Conservation (phyloP, 1,140 invertebrate genomes). For the Pachyrhynchus sulphureomaculatus region DNA sequence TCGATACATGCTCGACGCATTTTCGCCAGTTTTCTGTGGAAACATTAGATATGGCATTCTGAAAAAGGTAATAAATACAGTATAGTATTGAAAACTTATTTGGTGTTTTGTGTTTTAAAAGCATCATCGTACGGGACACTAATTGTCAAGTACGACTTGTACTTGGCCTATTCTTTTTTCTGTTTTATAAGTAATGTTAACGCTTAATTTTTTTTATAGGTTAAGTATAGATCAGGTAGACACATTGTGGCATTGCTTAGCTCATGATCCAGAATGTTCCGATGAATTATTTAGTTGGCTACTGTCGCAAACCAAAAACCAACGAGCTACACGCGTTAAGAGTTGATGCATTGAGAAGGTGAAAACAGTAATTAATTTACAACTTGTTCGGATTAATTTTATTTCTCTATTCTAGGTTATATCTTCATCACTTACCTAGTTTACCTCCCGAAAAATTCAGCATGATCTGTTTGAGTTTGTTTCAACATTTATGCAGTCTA, state of each 20-base stretch:
- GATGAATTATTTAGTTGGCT: conserved; percentile 94
- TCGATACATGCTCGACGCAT: too few relatives aligned
- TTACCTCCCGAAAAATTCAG: conserved; percentile 84
- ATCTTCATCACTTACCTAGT: conserved; percentile 85
- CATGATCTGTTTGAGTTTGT: conserved; percentile 86
- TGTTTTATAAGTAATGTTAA: too few relatives aligned
- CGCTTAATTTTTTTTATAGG: conserved; percentile 59
- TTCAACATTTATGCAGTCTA: conserved; percentile 87
- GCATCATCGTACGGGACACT: too few relatives aligned
- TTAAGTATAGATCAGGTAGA: conserved; percentile 88
- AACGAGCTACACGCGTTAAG: conserved; percentile 89
- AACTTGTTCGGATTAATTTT: too few relatives aligned
- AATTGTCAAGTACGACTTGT: too few relatives aligned
- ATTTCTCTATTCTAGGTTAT: conserved; percentile 56
- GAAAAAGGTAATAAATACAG: too few relatives aligned
- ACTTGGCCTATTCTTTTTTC: too few relatives aligned
- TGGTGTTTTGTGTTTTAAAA: too few relatives aligned
- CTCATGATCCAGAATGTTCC: conserved; percentile 76
- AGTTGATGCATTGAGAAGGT: conserved; percentile 79
- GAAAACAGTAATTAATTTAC: neutral
- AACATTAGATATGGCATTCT: too few relatives aligned
- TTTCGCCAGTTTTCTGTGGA: too few relatives aligned
- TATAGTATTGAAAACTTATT: too few relatives aligned
- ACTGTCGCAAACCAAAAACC: conserved; percentile 81
- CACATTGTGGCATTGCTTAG: conserved; percentile 86